These are phyloP conservation scores for Cydia fagiglandana DNA, from an alignment of 1,140 invertebrate species.

Conservation along the genomic window DNA sequence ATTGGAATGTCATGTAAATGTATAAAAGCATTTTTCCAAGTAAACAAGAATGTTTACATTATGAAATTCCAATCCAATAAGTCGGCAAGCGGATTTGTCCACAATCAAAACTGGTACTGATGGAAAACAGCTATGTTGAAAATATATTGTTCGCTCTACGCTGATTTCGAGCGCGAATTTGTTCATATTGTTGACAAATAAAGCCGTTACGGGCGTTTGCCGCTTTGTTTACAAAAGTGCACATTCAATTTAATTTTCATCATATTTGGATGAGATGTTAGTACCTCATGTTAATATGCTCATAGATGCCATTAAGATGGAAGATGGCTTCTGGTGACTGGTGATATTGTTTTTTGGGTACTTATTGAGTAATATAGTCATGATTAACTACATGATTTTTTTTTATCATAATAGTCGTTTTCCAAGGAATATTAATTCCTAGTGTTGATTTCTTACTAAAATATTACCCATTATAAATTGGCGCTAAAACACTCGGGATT, in stretches of 20 bases:
- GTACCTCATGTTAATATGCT: background rate
- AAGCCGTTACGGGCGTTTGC: background rate
- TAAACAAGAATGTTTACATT: background rate
- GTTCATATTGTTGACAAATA: slow-evolving; percentile 20
- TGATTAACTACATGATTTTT: too few species aligned
- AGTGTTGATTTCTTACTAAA: too few species aligned
- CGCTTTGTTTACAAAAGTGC: slow-evolving; percentile 17
- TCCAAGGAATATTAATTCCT: too few species aligned
- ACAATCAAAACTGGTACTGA: background rate
- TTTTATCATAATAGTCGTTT: too few species aligned
- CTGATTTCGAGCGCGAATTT: background rate
- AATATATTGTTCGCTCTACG: background rate
- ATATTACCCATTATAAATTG: too few species aligned
- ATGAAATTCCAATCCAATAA: too few species aligned
- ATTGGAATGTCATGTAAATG: too few species aligned
- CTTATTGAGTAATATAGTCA: too few species aligned
- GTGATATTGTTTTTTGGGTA: too few species aligned
- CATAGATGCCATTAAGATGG: too few species aligned
- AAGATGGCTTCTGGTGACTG: too few species aligned
- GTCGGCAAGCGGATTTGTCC: background rate
- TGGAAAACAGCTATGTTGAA: background rate
- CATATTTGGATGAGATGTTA: background rate
- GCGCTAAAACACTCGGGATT: too few species aligned
- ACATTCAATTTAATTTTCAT: slow-evolving; percentile 4
- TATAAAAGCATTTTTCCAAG: background rate